phyloP scores from a whole-genome alignment of 2,797 vertebrate genomes.

The Myripristis murdjan region DNA sequence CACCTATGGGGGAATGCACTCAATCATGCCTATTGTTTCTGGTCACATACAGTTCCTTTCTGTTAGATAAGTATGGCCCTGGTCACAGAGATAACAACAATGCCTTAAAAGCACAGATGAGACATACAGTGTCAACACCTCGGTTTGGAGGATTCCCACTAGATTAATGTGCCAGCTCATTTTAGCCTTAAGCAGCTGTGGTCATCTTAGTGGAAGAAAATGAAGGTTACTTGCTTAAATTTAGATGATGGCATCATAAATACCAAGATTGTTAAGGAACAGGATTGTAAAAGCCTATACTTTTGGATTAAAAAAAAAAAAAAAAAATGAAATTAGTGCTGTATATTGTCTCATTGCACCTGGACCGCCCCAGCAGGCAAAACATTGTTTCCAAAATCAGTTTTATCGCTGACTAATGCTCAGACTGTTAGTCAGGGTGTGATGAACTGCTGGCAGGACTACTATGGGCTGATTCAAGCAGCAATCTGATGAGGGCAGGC shows the following conservation, averaged over 20 bases:
- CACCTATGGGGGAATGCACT: constrained; percentile 87
- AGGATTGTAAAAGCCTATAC: too few relatives aligned
- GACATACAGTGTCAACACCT: constrained; percentile 81
- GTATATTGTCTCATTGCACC: not conserved
- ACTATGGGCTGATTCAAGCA: constrained; percentile 56
- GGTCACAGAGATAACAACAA: constrained; percentile 83
- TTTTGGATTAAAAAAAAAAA: too few relatives aligned
- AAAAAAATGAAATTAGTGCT: not conserved
- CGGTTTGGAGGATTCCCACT: constrained; percentile 58
- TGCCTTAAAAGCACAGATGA: constrained; percentile 83
- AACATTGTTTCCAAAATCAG: constrained; percentile 34
- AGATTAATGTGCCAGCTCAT: constrained; percentile 56
- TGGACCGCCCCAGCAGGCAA: not conserved
- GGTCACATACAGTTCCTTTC: constrained; percentile 87
- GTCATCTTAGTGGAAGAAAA: constrained; percentile 7
- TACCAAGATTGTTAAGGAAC: not conserved
- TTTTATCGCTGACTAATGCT: constrained; percentile 65
- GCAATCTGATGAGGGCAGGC: constrained; percentile 57
- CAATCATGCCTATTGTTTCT: constrained; percentile 89
- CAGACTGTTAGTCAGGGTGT: constrained; percentile 69
- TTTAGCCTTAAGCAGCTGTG: not conserved
- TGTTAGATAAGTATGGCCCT: constrained; percentile 84
- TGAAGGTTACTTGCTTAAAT: not conserved
- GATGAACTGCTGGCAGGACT: constrained; percentile 37
- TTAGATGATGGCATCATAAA: not conserved